A percentile compares a stretch with the other conserved stretches of the same genome.
Evolutionary conservation across 1,140 invertebrate genomes (phyloP).

Genomic region (Bursaphelenchus mucronatus): DNA sequence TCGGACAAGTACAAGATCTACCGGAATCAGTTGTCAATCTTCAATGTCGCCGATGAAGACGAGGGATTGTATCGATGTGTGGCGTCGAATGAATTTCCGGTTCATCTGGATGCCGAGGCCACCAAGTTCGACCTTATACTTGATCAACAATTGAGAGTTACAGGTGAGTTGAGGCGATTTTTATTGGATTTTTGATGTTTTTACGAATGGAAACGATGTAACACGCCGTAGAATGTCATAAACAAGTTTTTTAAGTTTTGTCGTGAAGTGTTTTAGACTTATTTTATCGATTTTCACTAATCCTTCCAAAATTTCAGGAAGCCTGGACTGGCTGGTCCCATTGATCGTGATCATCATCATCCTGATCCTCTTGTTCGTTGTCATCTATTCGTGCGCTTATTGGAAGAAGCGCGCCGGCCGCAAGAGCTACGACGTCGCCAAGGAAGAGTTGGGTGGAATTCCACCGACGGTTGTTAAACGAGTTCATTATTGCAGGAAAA

Average conservation of each 20-base stretch:
- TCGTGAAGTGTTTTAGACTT: neutral
- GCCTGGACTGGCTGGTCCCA: constrained; percentile 19
- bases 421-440: constrained; percentile 22
- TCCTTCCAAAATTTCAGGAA: neutral
- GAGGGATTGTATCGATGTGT: constrained; percentile 27
- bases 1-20: constrained; percentile 18
- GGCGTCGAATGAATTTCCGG: constrained; percentile 24
- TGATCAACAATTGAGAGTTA: constrained; percentile 26
- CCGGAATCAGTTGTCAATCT: constrained; percentile 20
- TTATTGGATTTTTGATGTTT: no score
- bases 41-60: constrained; percentile 19
- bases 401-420: constrained; percentile 11
- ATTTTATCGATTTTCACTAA: neutral
- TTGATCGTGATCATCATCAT: constrained; percentile 25
- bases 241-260: no score
- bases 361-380: constrained; percentile 14
- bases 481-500: constrained; percentile 14
- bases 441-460: constrained; percentile 9
- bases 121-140: constrained; percentile 18
- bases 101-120: constrained; percentile 9
- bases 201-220: no score
- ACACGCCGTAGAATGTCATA: no score
- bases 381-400: constrained; percentile 21
- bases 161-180: constrained; percentile 8
- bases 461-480: neutral